Evolutionary conservation across 2,888 invertebrate species (phyloP).

Genomic region (Chouioia cunea): DNA sequence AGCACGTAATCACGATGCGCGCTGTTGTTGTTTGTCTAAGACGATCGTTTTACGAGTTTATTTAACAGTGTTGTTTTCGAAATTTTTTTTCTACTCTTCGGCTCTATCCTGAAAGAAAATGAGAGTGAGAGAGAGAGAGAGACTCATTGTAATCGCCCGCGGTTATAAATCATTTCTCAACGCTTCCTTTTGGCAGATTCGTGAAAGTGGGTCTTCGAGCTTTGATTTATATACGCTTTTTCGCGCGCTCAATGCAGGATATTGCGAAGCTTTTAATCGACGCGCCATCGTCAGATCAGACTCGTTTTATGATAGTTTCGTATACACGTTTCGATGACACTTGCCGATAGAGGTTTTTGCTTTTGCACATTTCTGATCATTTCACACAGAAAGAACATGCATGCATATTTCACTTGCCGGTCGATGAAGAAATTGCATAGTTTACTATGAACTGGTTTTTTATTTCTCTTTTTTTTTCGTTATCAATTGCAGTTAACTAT

Average conservation of each 20-base stretch:
- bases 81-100: background rate
- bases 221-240: slow-evolving; percentile 35
- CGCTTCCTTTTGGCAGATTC: slow-evolving; percentile 28
- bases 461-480: too few relatives aligned
- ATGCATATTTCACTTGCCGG: too few relatives aligned
- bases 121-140: too few relatives aligned
- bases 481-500: too few relatives aligned
- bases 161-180: slow-evolving; percentile 32
- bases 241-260: slow-evolving; percentile 1
- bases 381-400: too few relatives aligned
- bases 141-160: slow-evolving; percentile 1
- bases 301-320: too few relatives aligned
- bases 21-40: background rate
- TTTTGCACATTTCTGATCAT: too few relatives aligned
- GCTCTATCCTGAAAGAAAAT: too few relatives aligned
- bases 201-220: slow-evolving; percentile 30
- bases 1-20: background rate
- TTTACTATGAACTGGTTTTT: too few relatives aligned
- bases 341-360: too few relatives aligned
- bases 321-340: too few relatives aligned
- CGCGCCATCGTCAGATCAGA: background rate
- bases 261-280: slow-evolving; percentile 18
- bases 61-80: slow-evolving; percentile 17
- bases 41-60: slow-evolving; percentile 2
- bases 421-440: too few relatives aligned